Percentiles rank a stretch among this genome's conserved stretches.
These are phyloP conservation scores for Leptosomus discolor DNA, from an alignment of 2,113 vertebrate species.

Conservation along the genomic window DNA sequence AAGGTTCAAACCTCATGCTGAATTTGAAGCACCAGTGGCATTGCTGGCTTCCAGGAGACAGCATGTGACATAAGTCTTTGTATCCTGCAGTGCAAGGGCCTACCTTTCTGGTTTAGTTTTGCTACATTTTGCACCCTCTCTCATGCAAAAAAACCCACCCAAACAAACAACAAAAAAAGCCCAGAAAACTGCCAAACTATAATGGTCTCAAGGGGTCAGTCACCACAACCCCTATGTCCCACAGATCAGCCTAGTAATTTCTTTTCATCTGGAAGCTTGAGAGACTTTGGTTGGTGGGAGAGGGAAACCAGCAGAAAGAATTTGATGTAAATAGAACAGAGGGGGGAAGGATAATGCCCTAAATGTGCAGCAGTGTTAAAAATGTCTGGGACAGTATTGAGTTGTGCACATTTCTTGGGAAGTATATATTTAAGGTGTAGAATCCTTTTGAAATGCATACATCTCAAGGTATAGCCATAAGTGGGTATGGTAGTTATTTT, in stretches of 20 bases:
- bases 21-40: rapidly evolving
- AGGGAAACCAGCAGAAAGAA: not conserved
- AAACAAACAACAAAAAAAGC: not conserved
- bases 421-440: not conserved
- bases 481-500: not conserved
- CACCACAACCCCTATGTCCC: not conserved
- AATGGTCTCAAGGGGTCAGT: not conserved
- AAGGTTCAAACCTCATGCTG: not conserved
- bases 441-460: not conserved
- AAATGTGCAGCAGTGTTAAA: not conserved
- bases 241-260: not conserved
- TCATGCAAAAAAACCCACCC: not conserved
- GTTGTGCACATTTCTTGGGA: not conserved
- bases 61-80: not conserved
- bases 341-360: not conserved
- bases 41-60: not conserved
- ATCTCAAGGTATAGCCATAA: not conserved
- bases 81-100: not conserved
- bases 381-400: not conserved
- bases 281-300: not conserved
- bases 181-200: not conserved
- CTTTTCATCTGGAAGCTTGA: not conserved
- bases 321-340: not conserved
- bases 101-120: not conserved
- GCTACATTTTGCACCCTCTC: not conserved